Conservation (phyloP, 2,113 vertebrate species). For the Calidris pygmaea region DNA sequence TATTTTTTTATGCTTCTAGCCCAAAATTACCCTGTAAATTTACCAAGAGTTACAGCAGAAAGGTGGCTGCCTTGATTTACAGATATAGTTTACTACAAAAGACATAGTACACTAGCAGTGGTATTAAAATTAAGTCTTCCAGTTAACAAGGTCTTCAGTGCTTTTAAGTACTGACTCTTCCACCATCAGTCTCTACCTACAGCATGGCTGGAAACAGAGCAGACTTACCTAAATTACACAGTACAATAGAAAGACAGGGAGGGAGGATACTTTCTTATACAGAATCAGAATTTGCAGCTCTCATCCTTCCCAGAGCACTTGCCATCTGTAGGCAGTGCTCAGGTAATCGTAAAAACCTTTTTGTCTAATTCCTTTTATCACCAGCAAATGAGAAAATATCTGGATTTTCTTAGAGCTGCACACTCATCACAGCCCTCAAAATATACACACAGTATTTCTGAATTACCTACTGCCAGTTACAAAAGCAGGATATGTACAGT, state of each 20-base stretch:
- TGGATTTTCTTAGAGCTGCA: neutral
- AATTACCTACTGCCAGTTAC: neutral
- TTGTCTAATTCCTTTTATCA: neutral
- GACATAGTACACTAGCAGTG: neutral
- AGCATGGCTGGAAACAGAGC: neutral
- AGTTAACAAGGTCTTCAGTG: neutral
- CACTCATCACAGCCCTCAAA: neutral
- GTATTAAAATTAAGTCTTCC: neutral
- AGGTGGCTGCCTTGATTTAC: neutral
- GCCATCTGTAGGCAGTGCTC: neutral
- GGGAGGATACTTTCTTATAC: neutral
- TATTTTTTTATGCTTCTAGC: neutral
- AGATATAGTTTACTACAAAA: neutral
- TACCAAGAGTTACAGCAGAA: neutral
- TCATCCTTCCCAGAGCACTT: neutral
- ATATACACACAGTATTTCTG: neutral
- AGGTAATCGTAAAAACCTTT: neutral
- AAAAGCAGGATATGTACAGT: neutral
- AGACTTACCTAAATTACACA: neutral
- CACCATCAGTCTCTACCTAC: neutral
- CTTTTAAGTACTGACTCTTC: neutral
- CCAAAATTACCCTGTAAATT: neutral
- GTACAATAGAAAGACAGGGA: neutral
- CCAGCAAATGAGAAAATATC: neutral
- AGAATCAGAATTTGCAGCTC: neutral